Evolutionary conservation across 53 echinoderm and acorn worm species (phyloP).

Genomic region (Holothuria scabra): DNA sequence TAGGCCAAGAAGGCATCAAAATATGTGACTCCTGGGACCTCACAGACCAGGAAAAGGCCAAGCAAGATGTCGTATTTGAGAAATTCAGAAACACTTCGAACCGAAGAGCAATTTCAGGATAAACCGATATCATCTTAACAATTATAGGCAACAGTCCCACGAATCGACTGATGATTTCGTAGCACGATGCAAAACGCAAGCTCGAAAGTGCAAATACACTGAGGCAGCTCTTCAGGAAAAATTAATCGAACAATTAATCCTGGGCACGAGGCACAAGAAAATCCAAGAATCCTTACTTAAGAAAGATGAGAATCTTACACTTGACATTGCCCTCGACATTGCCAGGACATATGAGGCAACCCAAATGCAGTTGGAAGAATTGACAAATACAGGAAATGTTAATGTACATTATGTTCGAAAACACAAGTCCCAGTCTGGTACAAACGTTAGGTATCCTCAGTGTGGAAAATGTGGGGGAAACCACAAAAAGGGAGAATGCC

Average conservation of each 20-base stretch:
- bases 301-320: too few relatives aligned
- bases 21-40: slow-evolving; percentile 61
- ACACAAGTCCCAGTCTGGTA: background rate
- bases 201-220: too few relatives aligned
- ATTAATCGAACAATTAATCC: too few relatives aligned
- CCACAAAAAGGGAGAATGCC: background rate
- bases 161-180: too few relatives aligned
- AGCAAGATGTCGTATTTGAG: slow-evolving; percentile 47
- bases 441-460: background rate
- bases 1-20: slow-evolving; percentile 67
- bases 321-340: too few relatives aligned
- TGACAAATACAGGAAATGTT: slow-evolving; percentile 3
- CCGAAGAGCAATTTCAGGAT: too few relatives aligned
- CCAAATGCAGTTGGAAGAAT: too few relatives aligned
- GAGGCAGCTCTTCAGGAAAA: too few relatives aligned
- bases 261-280: too few relatives aligned
- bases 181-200: too few relatives aligned
- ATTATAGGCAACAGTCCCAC: slow-evolving; percentile 48
- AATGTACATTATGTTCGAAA: slow-evolving; percentile 42
- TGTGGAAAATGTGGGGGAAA: slow-evolving; percentile 37
- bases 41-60: slow-evolving; percentile 41
- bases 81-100: slow-evolving; percentile 60
- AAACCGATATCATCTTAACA: slow-evolving; percentile 56
- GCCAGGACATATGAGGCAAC: too few relatives aligned
- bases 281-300: too few relatives aligned